Percentiles rank a stretch among this genome's conserved stretches.
These are phyloP conservation scores for Caenorhabditis uteleia DNA, from an alignment of 2,888 invertebrate genomes.

Conservation along the genomic window DNA sequence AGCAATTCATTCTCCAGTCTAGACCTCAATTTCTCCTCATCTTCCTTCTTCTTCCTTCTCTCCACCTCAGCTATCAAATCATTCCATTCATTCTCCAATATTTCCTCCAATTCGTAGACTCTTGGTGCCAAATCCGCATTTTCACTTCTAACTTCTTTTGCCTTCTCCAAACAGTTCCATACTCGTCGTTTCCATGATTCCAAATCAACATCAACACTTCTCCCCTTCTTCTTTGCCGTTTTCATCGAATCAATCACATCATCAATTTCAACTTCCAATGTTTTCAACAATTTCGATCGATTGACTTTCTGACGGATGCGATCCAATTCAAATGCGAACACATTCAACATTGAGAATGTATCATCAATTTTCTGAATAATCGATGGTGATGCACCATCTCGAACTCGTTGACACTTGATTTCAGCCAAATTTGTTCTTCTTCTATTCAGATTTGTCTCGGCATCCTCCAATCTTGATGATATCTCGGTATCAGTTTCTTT, in stretches of 20 bases:
- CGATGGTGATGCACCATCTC: conserved; percentile 4
- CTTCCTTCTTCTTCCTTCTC: conserved; percentile 8
- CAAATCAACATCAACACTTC: conserved; percentile 8
- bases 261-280: conserved; percentile 10
- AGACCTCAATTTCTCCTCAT: conserved; percentile 2
- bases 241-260: conserved; percentile 22
- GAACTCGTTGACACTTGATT: conserved; percentile 12
- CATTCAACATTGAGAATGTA: conserved; percentile 18
- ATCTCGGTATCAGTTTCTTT: conserved; percentile 5
- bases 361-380: conserved; percentile 18
- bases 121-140: conserved; percentile 27
- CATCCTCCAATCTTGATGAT: conserved; percentile 10
- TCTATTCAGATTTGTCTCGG: conserved; percentile 14
- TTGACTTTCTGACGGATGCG: conserved; percentile 12
- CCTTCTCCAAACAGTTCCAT: conserved; percentile 7
- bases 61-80: conserved; percentile 11
- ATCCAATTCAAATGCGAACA: conserved; percentile 22
- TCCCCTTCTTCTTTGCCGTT: neutral
- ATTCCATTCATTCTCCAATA: conserved; percentile 28
- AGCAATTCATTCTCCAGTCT: conserved; percentile 3
- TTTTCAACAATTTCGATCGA: conserved; percentile 7
- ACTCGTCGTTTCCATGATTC: conserved; percentile 18
- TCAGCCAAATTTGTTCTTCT: conserved; percentile 19
- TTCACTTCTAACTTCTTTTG: conserved; percentile 14
- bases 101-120: conserved; percentile 27